Base-by-base conservation (phyloP, 2,113 vertebrate genomes). In the Megaceryle torquata region DNA sequence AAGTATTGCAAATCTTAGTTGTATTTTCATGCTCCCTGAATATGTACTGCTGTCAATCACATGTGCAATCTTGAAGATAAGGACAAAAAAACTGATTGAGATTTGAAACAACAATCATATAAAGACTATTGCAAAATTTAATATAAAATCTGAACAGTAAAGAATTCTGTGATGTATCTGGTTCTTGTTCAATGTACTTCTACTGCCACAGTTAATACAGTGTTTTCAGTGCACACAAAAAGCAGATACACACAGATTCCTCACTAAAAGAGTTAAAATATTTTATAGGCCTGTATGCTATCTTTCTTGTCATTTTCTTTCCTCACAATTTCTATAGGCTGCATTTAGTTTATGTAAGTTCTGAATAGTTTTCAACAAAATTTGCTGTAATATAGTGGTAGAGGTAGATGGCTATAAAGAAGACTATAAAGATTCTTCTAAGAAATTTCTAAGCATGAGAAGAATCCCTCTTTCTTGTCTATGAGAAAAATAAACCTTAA, bases 121-220 rank as follows among this genome's bases (percentile, higher is more conserved):
- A 94, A 95, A 95, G 51, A 77, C 78, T 12, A 7, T 83, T 78
- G 88, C 56, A 88, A 91, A 70, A 81, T 89, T 95, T 96, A 91
- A 95, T 96, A 94, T 88, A 89, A 89, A 93, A 86, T 84, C 85
- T 74, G 81, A 95, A 70, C 39, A 74, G 88, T 48, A 96, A 94
- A 95, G 92, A 93, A 97, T 95, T 92, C 86, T 81, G 82, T 46
- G 89, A 94, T 85, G 92, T 96, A 85, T 97, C 97, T 97, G 96
- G 93, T 96, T 97, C 74, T 97, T 97, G 95, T 97, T 97, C 96
- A 95, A 97, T 96, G 95, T 95, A 56, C 87, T 91, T 92, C 69
- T 90, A 33, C 94, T 96, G 97, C 92, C 97, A 97, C 48, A 94
- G 78, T 88, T 92, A 96, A 97, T 97, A 96, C 6, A 87, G 74